Evolutionary conservation across 2,797 vertebrate genomes (phyloP), one percentile per base, ranked within the genome.

Genomic region (Coendou prehensilis): DNA sequence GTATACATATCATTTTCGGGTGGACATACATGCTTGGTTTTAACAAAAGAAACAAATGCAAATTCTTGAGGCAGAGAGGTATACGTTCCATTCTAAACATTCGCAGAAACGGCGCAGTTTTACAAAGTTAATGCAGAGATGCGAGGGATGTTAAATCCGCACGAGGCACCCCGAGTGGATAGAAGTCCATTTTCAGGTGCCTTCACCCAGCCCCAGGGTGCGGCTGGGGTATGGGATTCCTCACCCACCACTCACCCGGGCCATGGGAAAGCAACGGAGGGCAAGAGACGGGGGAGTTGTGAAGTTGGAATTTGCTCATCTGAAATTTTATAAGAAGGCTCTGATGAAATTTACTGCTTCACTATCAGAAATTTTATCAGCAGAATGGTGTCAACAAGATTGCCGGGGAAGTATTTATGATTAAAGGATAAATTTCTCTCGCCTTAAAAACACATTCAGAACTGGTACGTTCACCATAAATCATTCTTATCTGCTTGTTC

Each of bases 101-200:
- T 84, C n/a, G 5, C 18, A 54, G 63, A 89, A 86, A 81, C 0
- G 4, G 50, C 15, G 15, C 57, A 2, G 14, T 33, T 69, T 87
- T 59, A 37, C 67, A 64, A 85, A 41, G 79, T 41, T 22, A 80
- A 5, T 14, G 52, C 9, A 57, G 56, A 47, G 75, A 50, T 76
- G 59, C 54, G 30, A 2, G 41, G 59, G 56, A 82, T 2, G 14
- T 67, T 7, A 57, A 30, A 41, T 22, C 37, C 9, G 18, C 61
- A 15, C 0, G 1, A 22, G 28, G n/a, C 6, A 20, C 23, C 45
- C 47, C 11, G 6, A 50, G 6, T 2, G 15, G 57, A 6, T 2
- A 47, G n/a, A 86, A 18, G 37, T 6, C n/a, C 23, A 22, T 26
- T 10, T 15, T 6, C 10, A 13, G 69, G 7, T 8, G 1, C 17